phyloP scores from a whole-genome alignment of 2,113 vertebrate genomes.

The Perca schrenkii region DNA sequence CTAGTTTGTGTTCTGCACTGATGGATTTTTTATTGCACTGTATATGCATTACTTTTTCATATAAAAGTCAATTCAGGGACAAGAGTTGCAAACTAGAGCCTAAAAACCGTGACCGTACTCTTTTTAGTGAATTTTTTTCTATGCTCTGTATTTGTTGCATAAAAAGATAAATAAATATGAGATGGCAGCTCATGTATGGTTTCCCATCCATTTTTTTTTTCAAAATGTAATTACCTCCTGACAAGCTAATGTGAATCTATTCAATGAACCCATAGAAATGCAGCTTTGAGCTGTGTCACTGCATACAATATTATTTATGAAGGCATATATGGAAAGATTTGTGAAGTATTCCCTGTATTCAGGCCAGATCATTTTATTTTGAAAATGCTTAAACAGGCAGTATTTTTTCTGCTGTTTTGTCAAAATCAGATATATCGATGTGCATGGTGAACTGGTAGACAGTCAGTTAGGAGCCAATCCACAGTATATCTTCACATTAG shows the following conservation, averaged over 20 bases:
- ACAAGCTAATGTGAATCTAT: constrained; percentile 32
- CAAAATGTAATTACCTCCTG: constrained; percentile 47
- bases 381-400: not conserved
- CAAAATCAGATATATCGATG: not conserved
- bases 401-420: constrained; percentile 7
- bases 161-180: constrained; percentile 48
- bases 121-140: constrained; percentile 16
- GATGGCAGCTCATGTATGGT: constrained; percentile 41
- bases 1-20: not conserved
- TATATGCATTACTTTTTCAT: not conserved
- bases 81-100: not conserved
- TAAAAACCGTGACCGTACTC: not conserved
- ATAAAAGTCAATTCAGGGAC: not conserved
- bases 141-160: constrained; percentile 23
- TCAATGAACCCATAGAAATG: constrained; percentile 5
- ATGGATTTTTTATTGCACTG: not conserved
- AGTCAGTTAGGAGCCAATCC: not conserved
- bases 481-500: constrained; percentile 11
- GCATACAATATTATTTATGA: not conserved
- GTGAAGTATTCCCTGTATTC: not conserved
- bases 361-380: not conserved
- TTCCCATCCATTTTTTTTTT: constrained; percentile 29
- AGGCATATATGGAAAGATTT: not conserved
- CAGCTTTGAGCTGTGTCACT: not conserved
- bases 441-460: constrained; percentile 3